Evolutionary conservation across 2,113 vertebrate genomes (phyloP).

Genomic region (Paramormyrops kingsleyae): DNA sequence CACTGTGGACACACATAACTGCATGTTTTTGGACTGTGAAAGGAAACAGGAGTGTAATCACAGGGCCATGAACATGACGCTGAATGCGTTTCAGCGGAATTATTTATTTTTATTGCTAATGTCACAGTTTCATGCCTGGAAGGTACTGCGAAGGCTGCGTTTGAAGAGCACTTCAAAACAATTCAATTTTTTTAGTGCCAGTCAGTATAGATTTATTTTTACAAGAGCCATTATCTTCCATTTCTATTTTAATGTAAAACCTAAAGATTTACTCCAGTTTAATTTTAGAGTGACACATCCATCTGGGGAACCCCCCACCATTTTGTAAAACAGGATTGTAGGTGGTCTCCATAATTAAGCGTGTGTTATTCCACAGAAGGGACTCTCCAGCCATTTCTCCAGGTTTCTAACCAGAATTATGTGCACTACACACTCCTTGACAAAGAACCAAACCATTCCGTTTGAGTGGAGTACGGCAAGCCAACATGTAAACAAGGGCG

Average conservation of each 20-base stretch:
- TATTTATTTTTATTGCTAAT: not conserved
- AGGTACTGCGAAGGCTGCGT: not conserved
- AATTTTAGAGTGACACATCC: not conserved
- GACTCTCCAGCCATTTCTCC: not conserved
- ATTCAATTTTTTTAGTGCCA: not conserved
- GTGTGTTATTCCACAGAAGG: not conserved
- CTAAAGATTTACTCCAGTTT: not conserved
- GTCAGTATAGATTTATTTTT: not conserved
- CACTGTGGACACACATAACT: not conserved
- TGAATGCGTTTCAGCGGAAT: not conserved
- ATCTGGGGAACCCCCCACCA: not conserved
- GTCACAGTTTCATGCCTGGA: not conserved
- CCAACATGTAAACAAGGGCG: not conserved
- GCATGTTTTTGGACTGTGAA: not conserved
- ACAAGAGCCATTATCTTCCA: not conserved
- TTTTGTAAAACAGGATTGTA: not conserved
- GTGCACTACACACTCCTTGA: not conserved
- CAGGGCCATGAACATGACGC: not conserved
- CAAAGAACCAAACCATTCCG: not conserved
- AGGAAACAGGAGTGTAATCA: not conserved
- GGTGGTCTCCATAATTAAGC: slow-evolving; percentile 11
- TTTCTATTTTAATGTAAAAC: not conserved
- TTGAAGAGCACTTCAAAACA: not conserved
- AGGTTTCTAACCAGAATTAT: not conserved
- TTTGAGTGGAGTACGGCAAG: not conserved